A percentile compares a stretch with the other conserved stretches of the same genome.
These are phyloP conservation scores for Gallinago paraguaiae DNA, from an alignment of 2,113 vertebrate species.

Conservation along the genomic window DNA sequence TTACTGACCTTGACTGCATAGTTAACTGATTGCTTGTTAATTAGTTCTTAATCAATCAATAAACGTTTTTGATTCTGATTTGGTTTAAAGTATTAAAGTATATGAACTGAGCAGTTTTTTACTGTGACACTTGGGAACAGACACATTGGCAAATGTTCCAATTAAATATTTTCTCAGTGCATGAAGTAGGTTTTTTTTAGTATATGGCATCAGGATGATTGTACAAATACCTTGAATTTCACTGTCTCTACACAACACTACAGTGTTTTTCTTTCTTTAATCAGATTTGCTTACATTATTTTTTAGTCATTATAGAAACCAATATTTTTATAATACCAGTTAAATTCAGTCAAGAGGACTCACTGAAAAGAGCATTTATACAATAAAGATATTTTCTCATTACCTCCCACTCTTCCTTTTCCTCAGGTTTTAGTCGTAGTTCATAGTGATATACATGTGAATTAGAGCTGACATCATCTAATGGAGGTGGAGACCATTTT, in stretches of 20 bases:
- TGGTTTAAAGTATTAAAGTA: background rate
- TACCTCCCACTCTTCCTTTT: slow-evolving; percentile 88
- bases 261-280: background rate
- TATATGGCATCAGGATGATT: background rate
- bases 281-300: background rate
- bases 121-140: background rate
- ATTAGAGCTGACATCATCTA: slow-evolving; percentile 80
- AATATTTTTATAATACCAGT: background rate
- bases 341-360: background rate
- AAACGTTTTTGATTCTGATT: background rate
- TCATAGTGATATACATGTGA: slow-evolving; percentile 87
- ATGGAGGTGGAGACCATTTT: slow-evolving; percentile 84
- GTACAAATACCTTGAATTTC: background rate
- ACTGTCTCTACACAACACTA: background rate
- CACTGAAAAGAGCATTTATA: background rate
- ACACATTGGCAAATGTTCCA: background rate
- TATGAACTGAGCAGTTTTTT: background rate
- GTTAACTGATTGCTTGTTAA: background rate
- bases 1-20: background rate
- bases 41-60: background rate
- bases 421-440: slow-evolving; percentile 82
- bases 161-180: background rate
- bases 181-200: background rate
- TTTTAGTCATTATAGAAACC: background rate
- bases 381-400: background rate